phyloP scores from a whole-genome alignment of 2,888 invertebrate genomes.

The Catotricha subobsoleta region DNA sequence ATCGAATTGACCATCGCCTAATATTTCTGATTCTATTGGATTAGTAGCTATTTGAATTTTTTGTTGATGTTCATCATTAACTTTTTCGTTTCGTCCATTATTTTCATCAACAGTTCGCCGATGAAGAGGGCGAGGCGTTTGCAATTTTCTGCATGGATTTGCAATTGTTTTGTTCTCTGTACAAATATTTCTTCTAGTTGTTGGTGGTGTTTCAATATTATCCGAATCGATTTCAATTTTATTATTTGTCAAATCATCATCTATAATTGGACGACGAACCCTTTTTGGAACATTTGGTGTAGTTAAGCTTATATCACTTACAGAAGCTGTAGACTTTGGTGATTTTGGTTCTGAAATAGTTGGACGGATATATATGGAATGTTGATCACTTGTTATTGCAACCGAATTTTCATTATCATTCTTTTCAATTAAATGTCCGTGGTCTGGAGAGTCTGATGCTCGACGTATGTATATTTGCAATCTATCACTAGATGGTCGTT shows the following conservation, averaged over 20 bases:
- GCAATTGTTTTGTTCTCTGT: slow-evolving; percentile 26
- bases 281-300: slow-evolving; percentile 6
- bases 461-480: slow-evolving; percentile 40
- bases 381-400: slow-evolving; percentile 5
- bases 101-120: slow-evolving; percentile 20
- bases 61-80: background rate
- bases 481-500: slow-evolving; percentile 33
- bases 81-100: slow-evolving; percentile 10
- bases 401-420: slow-evolving; percentile 9
- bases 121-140: slow-evolving; percentile 14
- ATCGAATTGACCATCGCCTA: slow-evolving; percentile 68
- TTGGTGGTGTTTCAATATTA: slow-evolving; percentile 79
- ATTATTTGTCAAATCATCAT: slow-evolving; percentile 28
- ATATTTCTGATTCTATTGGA: slow-evolving; percentile 31
- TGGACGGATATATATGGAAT: slow-evolving; percentile 11
- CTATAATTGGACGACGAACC: slow-evolving; percentile 1
- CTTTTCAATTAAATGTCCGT: slow-evolving; percentile 11
- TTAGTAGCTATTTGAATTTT: slow-evolving; percentile 24
- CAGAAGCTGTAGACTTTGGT: background rate
- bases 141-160: slow-evolving; percentile 35
- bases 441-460: slow-evolving; percentile 20
- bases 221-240: slow-evolving; percentile 76
- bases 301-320: background rate
- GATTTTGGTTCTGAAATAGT: background rate
- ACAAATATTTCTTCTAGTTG: slow-evolving; percentile 47